These are phyloP conservation scores for Sycophila sp. DNA, from an alignment of 1,140 invertebrate species.

Conservation along the genomic window DNA sequence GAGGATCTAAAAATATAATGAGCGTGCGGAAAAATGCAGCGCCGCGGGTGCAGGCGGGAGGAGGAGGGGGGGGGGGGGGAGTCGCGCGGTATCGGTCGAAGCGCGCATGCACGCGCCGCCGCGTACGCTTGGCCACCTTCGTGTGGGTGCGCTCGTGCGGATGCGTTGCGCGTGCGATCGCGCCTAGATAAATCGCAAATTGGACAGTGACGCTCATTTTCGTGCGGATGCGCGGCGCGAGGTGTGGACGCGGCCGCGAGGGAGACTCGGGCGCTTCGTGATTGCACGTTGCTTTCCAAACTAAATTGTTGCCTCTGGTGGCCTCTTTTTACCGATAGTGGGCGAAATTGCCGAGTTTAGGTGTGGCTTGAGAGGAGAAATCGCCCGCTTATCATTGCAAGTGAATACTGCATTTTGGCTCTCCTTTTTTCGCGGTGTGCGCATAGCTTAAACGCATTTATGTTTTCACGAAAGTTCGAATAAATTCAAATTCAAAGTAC, in stretches of 20 bases:
- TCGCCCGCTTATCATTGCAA: too few relatives aligned
- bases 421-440: background rate
- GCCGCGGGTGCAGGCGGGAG: background rate
- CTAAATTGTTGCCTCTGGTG: too few relatives aligned
- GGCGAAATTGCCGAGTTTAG: too few relatives aligned
- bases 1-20: constrained; percentile 53
- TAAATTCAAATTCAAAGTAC: background rate
- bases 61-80: background rate
- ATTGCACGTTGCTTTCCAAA: too few relatives aligned
- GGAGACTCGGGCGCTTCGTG: too few relatives aligned
- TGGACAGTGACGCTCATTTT: constrained; percentile 46
- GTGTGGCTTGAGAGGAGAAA: too few relatives aligned
- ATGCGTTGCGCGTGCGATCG: constrained; percentile 29
- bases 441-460: too few relatives aligned
- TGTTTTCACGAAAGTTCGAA: background rate
- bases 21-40: constrained; percentile 44
- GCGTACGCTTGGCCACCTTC: constrained; percentile 34
- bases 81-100: constrained; percentile 14
- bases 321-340: too few relatives aligned
- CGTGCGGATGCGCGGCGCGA: background rate
- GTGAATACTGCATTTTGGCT: too few relatives aligned
- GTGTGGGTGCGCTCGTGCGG: constrained; percentile 34
- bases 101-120: background rate
- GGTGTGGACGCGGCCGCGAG: too few relatives aligned
- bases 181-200: constrained; percentile 55